Conservation (phyloP, 2,797 vertebrate species). For the Takifugu rubripes region DNA sequence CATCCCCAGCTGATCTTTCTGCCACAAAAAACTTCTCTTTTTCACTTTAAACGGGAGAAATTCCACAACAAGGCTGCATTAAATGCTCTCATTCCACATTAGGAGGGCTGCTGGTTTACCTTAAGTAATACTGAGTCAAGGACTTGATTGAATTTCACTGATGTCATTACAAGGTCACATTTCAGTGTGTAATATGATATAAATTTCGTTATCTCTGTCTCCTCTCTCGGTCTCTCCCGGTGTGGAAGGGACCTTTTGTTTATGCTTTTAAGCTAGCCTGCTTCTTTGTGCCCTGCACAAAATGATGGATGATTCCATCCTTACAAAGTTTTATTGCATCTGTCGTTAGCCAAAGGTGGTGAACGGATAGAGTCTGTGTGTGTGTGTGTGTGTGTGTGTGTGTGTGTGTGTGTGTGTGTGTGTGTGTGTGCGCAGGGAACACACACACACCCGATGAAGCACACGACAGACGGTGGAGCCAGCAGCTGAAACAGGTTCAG, state of each 20-base stretch:
- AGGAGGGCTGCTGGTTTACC: conserved; percentile 79
- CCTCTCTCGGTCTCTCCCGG: conserved; percentile 29
- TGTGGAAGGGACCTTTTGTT: conserved; percentile 43
- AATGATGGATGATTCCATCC: conserved; percentile 72
- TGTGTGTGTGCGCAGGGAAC: no score
- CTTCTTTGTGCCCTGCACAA: conserved; percentile 48
- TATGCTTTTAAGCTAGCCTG: conserved; percentile 69
- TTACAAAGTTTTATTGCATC: conserved; percentile 68
- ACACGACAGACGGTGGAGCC: not conserved
- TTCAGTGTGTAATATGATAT: conserved; percentile 82
- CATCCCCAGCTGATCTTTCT: no score
- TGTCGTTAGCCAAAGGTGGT: conserved; percentile 67
- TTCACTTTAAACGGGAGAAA: conserved; percentile 38
- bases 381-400: no score
- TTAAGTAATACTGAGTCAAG: conserved; percentile 80
- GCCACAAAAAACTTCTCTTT: not conserved
- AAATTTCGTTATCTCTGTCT: conserved; percentile 67
- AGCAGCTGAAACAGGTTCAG: not conserved
- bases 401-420: conserved; percentile 11
- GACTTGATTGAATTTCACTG: conserved; percentile 79
- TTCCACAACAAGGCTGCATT: conserved; percentile 63
- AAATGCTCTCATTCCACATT: conserved; percentile 74
- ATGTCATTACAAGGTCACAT: conserved; percentile 81
- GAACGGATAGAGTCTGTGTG: conserved; percentile 43
- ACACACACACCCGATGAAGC: no score